A percentile compares a stretch with the other conserved stretches of the same genome.
Conservation (phyloP, 2,888 invertebrate genomes). For the Bugulina stolonifera region DNA sequence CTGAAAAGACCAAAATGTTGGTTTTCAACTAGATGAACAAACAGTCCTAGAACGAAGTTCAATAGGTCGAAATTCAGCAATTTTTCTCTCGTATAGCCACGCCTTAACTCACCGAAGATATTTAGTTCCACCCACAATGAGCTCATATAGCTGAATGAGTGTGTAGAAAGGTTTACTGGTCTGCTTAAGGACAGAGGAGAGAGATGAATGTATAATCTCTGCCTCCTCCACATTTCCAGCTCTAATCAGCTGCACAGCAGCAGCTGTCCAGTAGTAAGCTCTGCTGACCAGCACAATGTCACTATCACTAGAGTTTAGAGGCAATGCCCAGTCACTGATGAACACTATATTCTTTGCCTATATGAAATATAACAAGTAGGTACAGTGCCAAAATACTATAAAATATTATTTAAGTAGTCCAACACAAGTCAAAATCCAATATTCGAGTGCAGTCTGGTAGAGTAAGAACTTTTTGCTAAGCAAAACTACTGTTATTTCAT, state of each 20-base stretch:
- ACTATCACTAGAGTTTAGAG: not conserved
- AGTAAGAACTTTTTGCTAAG: no score
- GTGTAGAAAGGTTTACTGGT: not conserved
- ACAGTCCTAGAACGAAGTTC: no score
- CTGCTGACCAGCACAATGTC: not conserved
- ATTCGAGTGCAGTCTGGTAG: no score
- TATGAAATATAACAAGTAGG: no score
- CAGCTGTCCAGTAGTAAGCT: constrained; percentile 8
- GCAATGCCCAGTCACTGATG: not conserved
- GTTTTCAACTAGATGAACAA: no score
- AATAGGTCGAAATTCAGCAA: no score
- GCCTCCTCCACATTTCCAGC: not conserved
- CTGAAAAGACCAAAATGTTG: no score
- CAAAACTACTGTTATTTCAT: no score
- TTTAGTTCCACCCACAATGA: not conserved
- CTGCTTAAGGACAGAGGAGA: not conserved
- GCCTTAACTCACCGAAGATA: not conserved
- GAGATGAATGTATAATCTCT: not conserved
- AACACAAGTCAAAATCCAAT: no score
- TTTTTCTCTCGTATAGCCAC: no score
- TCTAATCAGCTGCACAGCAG: not conserved
- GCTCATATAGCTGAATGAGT: not conserved
- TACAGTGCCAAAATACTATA: no score
- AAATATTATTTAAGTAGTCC: no score
- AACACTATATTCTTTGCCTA: not conserved